Conservation (phyloP, 2,888 invertebrate species). For the Eilema sororculum region DNA sequence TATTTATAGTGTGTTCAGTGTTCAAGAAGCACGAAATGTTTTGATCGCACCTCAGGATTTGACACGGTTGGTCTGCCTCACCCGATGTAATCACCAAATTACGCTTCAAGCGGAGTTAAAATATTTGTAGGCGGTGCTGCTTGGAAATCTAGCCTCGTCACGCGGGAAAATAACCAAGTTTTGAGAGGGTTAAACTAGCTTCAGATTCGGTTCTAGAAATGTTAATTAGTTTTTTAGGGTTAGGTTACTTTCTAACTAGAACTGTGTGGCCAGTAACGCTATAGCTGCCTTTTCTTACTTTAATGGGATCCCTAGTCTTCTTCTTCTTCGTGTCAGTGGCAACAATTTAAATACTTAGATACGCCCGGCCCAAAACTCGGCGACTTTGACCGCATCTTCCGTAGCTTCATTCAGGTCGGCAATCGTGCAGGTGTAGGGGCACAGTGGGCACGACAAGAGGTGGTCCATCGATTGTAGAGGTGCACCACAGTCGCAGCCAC, state of each 20-base stretch:
- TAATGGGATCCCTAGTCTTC: background rate
- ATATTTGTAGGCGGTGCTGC: constrained; percentile 19
- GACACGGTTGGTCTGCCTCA: constrained; percentile 21
- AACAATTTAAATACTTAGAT: no score
- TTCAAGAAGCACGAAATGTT: background rate
- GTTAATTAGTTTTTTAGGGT: background rate
- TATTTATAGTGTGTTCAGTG: constrained; percentile 9
- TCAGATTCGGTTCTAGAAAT: background rate
- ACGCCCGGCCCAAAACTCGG: no score
- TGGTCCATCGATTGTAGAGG: no score
- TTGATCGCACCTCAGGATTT: constrained; percentile 19
- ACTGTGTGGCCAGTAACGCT: no score
- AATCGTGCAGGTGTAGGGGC: no score
- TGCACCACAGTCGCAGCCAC: no score
- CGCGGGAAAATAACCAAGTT: background rate
- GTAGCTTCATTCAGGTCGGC: no score
- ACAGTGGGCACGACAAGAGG: no score
- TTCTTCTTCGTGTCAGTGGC: no score
- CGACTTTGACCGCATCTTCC: no score
- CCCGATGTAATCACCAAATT: constrained; percentile 24
- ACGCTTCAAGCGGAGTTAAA: constrained; percentile 18
- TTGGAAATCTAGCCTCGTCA: constrained; percentile 10
- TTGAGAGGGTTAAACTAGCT: background rate
- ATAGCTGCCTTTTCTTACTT: background rate
- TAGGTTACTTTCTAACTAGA: background rate